Conservation (phyloP, 2,888 invertebrate species). For the Lepidonotus clava region DNA sequence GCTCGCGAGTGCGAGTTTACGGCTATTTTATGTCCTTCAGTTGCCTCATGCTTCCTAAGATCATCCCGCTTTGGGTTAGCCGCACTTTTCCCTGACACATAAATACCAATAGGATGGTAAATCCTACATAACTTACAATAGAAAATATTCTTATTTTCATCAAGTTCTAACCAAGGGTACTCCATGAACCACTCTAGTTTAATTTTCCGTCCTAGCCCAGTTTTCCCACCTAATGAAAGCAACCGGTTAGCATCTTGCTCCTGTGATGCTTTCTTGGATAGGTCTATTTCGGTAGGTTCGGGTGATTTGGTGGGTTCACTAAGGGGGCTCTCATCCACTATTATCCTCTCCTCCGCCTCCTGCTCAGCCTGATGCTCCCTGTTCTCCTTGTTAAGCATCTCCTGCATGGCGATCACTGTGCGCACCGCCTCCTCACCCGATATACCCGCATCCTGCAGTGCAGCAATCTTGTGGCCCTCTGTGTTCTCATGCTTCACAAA, state of each 20-base stretch:
- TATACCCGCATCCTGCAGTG: slow-evolving; percentile 21
- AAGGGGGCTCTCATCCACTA: too few relatives aligned
- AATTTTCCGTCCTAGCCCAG: slow-evolving; percentile 7
- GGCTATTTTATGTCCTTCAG: slow-evolving; percentile 55
- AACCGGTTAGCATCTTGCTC: not conserved
- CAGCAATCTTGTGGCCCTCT: slow-evolving; percentile 53
- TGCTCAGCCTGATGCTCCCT: not conserved
- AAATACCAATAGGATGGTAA: slow-evolving; percentile 49
- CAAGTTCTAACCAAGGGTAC: slow-evolving; percentile 50
- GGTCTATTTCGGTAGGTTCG: not conserved
- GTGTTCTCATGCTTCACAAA: slow-evolving; percentile 53
- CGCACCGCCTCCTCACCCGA: slow-evolving; percentile 40
- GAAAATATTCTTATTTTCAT: slow-evolving; percentile 41
- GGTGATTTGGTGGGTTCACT: not conserved
- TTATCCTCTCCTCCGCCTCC: not conserved
- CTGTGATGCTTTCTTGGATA: not conserved
- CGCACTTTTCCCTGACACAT: slow-evolving; percentile 45
- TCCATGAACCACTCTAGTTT: slow-evolving; percentile 52
- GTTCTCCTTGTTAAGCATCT: slow-evolving; percentile 10
- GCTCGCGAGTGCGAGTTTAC: slow-evolving; percentile 23
- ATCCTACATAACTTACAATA: slow-evolving; percentile 49
- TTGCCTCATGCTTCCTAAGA: slow-evolving; percentile 46
- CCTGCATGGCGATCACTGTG: slow-evolving; percentile 31
- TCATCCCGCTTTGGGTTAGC: slow-evolving; percentile 37
- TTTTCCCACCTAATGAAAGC: not conserved